Conservation (phyloP, 1,140 invertebrate species). For the Liolophura sinensis region DNA sequence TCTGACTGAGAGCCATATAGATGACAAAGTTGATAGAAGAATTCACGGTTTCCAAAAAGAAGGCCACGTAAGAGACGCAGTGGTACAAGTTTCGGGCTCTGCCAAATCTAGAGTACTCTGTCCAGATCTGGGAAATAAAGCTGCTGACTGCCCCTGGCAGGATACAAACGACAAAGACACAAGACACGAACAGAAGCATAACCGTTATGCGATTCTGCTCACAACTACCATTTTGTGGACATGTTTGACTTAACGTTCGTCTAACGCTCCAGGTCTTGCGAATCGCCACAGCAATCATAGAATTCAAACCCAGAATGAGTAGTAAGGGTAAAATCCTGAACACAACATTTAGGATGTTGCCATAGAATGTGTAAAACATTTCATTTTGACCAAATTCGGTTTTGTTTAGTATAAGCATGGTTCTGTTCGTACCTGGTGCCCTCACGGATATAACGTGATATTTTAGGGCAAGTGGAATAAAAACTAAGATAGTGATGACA, state of each 20-base stretch:
- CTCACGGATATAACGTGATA: conserved; percentile 23
- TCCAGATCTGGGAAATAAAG: conserved; percentile 25
- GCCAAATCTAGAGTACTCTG: conserved; percentile 33
- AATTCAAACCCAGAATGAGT: conserved; percentile 34
- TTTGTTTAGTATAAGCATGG: conserved; percentile 15
- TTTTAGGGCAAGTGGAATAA: conserved; percentile 41
- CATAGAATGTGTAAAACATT: conserved; percentile 36
- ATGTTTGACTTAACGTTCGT: too few species aligned
- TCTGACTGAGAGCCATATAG: conserved; percentile 46
- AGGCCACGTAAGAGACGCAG: conserved; percentile 34
- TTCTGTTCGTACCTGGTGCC: conserved; percentile 16
- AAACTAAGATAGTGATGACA: conserved; percentile 32
- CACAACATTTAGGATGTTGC: conserved; percentile 35
- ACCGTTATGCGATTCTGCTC: conserved; percentile 44
- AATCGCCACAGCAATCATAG: conserved; percentile 33
- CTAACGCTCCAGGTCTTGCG: conserved; percentile 30
- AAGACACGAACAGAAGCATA: conserved; percentile 43
- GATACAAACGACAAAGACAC: conserved; percentile 43
- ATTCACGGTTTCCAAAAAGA: conserved; percentile 43
- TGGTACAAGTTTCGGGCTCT: conserved; percentile 30
- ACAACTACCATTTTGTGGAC: not conserved
- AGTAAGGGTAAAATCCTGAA: conserved; percentile 41
- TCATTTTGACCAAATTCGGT: conserved; percentile 31
- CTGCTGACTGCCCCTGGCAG: conserved; percentile 42
- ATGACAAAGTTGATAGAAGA: conserved; percentile 50